A percentile compares a stretch with the other conserved stretches of the same genome.
These are phyloP conservation scores for Chrysocyon brachyurus DNA, from an alignment of 2,797 vertebrate genomes.

Conservation along the genomic window DNA sequence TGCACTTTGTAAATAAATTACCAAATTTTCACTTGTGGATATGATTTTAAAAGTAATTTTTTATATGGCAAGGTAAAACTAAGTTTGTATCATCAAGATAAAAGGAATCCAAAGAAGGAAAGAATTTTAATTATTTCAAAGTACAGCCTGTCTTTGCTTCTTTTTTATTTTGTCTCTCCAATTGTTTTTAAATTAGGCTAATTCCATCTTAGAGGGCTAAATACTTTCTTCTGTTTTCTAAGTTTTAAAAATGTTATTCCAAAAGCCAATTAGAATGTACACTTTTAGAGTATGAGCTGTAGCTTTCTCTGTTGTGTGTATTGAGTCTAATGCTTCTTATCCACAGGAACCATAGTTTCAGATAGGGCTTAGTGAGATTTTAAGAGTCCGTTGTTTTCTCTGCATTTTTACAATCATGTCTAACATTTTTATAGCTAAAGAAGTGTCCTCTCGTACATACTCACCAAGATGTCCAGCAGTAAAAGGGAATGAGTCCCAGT, in stretches of 20 bases:
- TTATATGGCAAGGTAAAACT: conserved; percentile 5
- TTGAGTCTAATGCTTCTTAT: neutral
- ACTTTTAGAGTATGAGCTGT: neutral
- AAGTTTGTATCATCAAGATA: conserved; percentile 32
- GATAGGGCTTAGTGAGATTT: neutral
- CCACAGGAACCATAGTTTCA: neutral
- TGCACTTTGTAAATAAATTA: conserved; percentile 50
- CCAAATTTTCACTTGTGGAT: neutral
- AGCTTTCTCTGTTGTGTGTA: neutral
- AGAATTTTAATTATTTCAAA: conserved; percentile 51
- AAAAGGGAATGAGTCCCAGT: conserved; percentile 83
- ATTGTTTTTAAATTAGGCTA: conserved; percentile 29
- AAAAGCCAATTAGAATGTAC: neutral
- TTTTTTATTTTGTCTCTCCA: neutral
- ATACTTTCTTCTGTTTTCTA: neutral
- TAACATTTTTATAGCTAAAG: conserved; percentile 85
- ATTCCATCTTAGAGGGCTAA: neutral
- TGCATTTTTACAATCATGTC: neutral
- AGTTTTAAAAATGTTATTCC: conserved; percentile 12
- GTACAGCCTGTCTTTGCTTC: neutral
- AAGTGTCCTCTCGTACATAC: conserved; percentile 12
- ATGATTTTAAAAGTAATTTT: neutral
- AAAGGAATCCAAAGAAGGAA: conserved; percentile 50
- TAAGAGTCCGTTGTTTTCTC: neutral
- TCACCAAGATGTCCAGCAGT: conserved; percentile 89